Evolutionary conservation across 2,797 vertebrate species (phyloP).

Genomic region (Acanthurus lineatus): DNA sequence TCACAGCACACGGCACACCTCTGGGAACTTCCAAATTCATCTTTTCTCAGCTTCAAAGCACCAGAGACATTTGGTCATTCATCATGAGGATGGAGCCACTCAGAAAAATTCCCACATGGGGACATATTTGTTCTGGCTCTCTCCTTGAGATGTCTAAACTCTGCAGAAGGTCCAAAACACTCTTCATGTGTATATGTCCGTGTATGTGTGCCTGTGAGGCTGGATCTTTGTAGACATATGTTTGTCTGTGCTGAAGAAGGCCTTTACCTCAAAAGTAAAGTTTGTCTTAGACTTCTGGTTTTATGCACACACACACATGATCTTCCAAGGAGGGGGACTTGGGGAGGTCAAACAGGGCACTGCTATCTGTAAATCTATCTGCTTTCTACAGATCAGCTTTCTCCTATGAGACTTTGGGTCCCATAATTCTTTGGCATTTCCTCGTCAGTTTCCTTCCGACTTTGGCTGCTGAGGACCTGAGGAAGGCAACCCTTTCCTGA

Average conservation of each 20-base stretch:
- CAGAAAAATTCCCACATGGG: slow-evolving; percentile 68
- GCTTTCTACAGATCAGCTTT: slow-evolving; percentile 80
- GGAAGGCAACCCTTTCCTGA: slow-evolving; percentile 54
- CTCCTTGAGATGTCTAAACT: slow-evolving; percentile 63
- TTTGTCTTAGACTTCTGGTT: slow-evolving; percentile 62
- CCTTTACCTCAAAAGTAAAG: slow-evolving; percentile 51
- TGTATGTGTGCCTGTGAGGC: slow-evolving; percentile 15
- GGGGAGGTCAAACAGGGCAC: slow-evolving; percentile 74
- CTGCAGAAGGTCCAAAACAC: neutral
- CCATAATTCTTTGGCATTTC: slow-evolving; percentile 84
- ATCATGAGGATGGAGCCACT: slow-evolving; percentile 68
- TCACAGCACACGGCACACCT: slow-evolving; percentile 42
- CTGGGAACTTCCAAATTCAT: slow-evolving; percentile 53
- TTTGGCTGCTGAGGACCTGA: slow-evolving; percentile 54
- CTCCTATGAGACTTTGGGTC: slow-evolving; percentile 73
- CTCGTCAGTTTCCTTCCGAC: slow-evolving; percentile 78
- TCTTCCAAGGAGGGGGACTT: slow-evolving; percentile 54
- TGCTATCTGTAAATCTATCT: slow-evolving; percentile 84
- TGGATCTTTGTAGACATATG: slow-evolving; percentile 40
- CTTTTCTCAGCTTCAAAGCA: slow-evolving; percentile 72
- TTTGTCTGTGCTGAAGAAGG: slow-evolving; percentile 44
- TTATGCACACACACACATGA: slow-evolving; percentile 36
- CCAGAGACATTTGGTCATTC: slow-evolving; percentile 52
- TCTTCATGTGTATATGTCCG: slow-evolving; percentile 36
- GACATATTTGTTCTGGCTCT: slow-evolving; percentile 67